Evolutionary conservation across 2,113 vertebrate species (phyloP).

Genomic region (Aegotheles bennettii): DNA sequence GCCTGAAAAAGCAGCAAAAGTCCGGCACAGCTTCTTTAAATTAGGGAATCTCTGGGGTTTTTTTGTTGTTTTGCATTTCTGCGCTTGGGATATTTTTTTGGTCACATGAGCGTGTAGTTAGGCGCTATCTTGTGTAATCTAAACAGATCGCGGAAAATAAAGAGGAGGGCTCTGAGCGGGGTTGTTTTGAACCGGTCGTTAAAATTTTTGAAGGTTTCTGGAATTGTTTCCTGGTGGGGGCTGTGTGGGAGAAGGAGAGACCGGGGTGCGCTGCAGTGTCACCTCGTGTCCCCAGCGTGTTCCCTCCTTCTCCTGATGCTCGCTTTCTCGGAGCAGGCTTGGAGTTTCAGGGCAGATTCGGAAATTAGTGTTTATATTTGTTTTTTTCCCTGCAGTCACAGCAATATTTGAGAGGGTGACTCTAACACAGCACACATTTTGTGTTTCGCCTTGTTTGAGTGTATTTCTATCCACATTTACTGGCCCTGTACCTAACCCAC

Average conservation of each 20-base stretch:
- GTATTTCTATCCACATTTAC: not conserved
- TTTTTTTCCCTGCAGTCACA: not conserved
- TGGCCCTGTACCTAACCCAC: not conserved
- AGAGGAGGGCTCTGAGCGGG: no score
- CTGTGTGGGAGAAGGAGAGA: not conserved
- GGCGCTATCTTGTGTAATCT: slow-evolving; percentile 8
- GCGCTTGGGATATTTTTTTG: not conserved
- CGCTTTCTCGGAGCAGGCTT: not conserved
- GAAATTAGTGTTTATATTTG: not conserved
- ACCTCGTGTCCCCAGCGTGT: not conserved
- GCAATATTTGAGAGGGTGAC: not conserved
- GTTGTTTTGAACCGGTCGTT: not conserved
- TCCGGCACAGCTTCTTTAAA: not conserved
- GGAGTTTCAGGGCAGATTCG: not conserved
- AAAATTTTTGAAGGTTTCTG: not conserved
- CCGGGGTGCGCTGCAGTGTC: fast-evolving
- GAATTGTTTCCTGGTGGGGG: not conserved
- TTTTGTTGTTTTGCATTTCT: not conserved
- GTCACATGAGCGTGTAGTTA: not conserved
- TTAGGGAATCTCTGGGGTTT: not conserved
- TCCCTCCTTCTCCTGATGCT: not conserved
- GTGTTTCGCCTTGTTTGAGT: not conserved
- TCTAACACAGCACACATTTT: not conserved
- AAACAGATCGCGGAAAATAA: slow-evolving; percentile 7
- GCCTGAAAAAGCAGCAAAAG: not conserved